phyloP scores from a whole-genome alignment of 2,113 vertebrate species.

The Globicephala melas region DNA sequence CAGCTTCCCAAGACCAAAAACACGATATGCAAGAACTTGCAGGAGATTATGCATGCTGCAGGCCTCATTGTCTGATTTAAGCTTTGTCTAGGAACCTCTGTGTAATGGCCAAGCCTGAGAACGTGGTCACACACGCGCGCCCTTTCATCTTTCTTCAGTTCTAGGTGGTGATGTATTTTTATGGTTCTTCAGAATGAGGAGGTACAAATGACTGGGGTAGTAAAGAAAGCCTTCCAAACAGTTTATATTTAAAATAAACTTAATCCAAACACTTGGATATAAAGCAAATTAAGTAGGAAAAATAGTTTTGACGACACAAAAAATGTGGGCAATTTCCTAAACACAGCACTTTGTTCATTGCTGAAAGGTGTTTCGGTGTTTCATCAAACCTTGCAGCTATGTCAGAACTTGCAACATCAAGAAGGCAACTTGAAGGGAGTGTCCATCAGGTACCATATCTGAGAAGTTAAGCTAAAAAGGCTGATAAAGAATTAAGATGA shows the following conservation, averaged over 20 bases:
- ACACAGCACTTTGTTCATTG: neutral
- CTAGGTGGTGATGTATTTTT: neutral
- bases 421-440: neutral
- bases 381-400: neutral
- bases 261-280: neutral
- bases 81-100: neutral
- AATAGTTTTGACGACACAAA: neutral
- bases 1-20: neutral
- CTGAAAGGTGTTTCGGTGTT: neutral
- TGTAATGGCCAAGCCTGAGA: neutral
- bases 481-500: neutral
- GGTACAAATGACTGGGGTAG: neutral
- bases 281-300: neutral
- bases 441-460: neutral
- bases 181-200: neutral
- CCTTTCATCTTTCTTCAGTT: neutral
- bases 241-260: neutral
- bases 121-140: accelerated
- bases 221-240: neutral
- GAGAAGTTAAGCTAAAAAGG: neutral
- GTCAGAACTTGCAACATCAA: neutral
- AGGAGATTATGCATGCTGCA: neutral
- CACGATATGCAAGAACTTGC: neutral
- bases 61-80: neutral
- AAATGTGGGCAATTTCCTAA: neutral